phyloP scores from a whole-genome alignment of 1,140 invertebrate genomes.

The Drosophila grimshawi region DNA sequence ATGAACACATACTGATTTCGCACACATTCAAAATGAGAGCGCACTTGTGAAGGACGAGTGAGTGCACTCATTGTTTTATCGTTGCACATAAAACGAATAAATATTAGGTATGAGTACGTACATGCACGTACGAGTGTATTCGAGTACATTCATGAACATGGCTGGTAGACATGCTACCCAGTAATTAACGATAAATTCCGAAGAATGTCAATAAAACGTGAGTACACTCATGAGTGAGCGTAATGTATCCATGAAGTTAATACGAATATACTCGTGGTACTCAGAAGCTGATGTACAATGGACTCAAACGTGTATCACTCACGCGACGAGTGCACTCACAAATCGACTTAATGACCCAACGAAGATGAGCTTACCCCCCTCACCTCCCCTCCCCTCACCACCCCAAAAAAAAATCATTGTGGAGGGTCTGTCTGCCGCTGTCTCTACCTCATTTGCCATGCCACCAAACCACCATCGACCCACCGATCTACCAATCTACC shows the following conservation, averaged over 20 bases:
- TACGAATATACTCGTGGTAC: conserved; percentile 3
- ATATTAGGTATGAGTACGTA: no score
- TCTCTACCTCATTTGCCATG: conserved; percentile 4
- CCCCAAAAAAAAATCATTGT: background rate
- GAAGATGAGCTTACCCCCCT: background rate
- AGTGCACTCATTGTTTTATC: no score
- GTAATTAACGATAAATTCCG: no score
- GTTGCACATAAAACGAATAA: no score
- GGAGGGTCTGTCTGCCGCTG: conserved; percentile 26
- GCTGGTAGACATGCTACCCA: background rate
- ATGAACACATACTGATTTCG: no score
- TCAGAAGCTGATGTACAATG: background rate
- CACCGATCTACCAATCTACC: background rate
- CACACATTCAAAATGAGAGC: no score
- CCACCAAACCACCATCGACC: background rate
- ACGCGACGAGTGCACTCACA: conserved; percentile 45
- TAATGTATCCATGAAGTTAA: background rate
- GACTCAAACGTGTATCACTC: conserved; percentile 23
- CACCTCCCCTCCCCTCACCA: no score
- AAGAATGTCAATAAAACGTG: background rate
- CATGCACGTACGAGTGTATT: no score
- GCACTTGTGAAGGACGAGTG: no score
- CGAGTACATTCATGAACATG: background rate
- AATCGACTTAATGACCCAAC: conserved; percentile 31
- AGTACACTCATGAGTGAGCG: conserved; percentile 4